These are phyloP conservation scores for Apis dorsata DNA, from an alignment of 1,140 invertebrate species.

Conservation along the genomic window DNA sequence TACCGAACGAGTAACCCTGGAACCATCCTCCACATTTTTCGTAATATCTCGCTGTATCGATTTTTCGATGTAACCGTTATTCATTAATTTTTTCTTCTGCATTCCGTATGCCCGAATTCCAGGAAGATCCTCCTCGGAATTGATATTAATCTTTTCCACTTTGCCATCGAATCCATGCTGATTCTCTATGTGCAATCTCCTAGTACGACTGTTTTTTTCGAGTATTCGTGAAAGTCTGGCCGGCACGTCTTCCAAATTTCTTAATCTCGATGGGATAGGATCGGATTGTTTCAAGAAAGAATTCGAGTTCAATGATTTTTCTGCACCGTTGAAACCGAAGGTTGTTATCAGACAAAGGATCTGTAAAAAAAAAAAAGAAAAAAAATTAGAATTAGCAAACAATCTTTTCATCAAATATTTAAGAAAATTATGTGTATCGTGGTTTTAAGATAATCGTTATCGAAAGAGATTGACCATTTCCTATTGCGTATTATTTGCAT, in stretches of 20 bases:
- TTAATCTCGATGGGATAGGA: background rate
- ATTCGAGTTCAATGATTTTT: background rate
- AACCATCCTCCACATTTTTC: background rate
- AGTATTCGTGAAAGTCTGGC: constrained; percentile 26
- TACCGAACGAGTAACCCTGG: constrained; percentile 39
- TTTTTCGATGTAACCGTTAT: constrained; percentile 53
- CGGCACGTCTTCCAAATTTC: background rate
- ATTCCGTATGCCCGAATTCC: constrained; percentile 63
- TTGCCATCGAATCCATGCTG: constrained; percentile 68
- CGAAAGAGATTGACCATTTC: constrained; percentile 11
- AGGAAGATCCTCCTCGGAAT: constrained; percentile 44
- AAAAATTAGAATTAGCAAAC: background rate
- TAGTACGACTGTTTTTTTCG: background rate
- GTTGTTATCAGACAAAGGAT: constrained; percentile 12
- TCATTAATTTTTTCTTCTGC: constrained; percentile 55
- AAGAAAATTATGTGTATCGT: background rate
- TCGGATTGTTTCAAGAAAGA: background rate
- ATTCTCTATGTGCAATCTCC: constrained; percentile 57
- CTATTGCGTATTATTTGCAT: background rate
- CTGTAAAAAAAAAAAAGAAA: constrained; percentile 13
- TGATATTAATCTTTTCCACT: constrained; percentile 63
- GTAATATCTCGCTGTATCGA: background rate
- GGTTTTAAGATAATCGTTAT: constrained; percentile 34
- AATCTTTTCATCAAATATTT: background rate
- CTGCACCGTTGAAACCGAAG: background rate